Conservation (phyloP, 1,140 invertebrate species). For the Cotesia glomerata region DNA sequence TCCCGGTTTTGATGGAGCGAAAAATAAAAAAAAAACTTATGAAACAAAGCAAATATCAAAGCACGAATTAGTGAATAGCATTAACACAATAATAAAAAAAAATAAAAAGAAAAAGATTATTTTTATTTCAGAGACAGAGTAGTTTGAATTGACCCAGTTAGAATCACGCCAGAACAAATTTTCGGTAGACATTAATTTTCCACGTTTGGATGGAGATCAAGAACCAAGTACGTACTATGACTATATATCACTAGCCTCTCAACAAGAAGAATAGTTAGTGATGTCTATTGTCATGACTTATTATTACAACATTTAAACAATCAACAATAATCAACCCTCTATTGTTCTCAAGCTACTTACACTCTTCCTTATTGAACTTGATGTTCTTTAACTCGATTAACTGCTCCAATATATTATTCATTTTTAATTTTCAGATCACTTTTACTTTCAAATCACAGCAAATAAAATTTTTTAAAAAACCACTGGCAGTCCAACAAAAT, state of each 20-base stretch:
- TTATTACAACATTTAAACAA: too few species aligned
- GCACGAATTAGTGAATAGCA: too few species aligned
- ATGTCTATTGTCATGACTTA: neutral
- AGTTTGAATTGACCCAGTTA: slow-evolving; percentile 26
- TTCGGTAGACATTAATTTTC: slow-evolving; percentile 13
- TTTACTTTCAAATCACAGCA: neutral
- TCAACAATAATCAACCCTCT: neutral
- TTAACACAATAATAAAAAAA: neutral
- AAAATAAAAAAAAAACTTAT: too few species aligned
- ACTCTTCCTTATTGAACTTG: slow-evolving; percentile 50
- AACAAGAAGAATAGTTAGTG: too few species aligned
- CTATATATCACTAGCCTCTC: neutral
- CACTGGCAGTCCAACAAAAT: neutral
- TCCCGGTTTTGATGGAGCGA: too few species aligned
- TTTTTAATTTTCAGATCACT: neutral
- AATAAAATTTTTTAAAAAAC: neutral
- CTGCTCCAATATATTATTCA: slow-evolving; percentile 19
- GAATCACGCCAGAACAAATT: slow-evolving; percentile 9
- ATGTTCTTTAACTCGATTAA: slow-evolving; percentile 37
- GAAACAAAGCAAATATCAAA: too few species aligned
- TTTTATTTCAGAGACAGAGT: slow-evolving; percentile 23
- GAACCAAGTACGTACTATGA: neutral
- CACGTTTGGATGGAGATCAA: slow-evolving; percentile 18
- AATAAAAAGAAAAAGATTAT: slow-evolving; percentile 9
- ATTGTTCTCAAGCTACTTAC: slow-evolving; percentile 46